These are phyloP conservation scores for Sigmodon hispidus DNA, from an alignment of 2,113 vertebrate species.

Conservation along the genomic window DNA sequence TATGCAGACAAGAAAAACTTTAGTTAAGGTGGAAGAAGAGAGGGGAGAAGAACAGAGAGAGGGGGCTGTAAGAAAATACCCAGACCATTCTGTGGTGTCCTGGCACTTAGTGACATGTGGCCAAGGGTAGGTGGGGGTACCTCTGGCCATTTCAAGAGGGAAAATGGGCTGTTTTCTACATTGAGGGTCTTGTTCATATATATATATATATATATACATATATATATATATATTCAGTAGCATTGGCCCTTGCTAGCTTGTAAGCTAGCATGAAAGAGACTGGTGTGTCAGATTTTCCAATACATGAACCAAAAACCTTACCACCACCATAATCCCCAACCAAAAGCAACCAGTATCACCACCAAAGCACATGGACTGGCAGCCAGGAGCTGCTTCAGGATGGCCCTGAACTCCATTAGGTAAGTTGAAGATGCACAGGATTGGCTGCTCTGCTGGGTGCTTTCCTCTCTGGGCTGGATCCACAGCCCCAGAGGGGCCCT, in stretches of 20 bases:
- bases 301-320: not conserved
- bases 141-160: not conserved
- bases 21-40: not conserved
- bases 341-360: not conserved
- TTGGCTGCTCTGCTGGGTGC: slow-evolving; percentile 91
- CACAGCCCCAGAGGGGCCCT: slow-evolving; percentile 89
- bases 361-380: not conserved
- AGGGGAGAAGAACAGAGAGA: not conserved
- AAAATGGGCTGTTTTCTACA: not conserved
- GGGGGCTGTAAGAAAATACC: not conserved
- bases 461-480: slow-evolving; percentile 86
- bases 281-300: slow-evolving; percentile 13
- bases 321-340: not conserved
- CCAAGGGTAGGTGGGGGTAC: not conserved
- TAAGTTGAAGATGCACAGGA: slow-evolving; percentile 82
- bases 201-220: too few species aligned
- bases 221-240: too few species aligned
- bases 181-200: not conserved
- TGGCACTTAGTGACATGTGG: not conserved
- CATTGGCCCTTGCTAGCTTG: not conserved
- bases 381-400: not conserved
- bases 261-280: not conserved
- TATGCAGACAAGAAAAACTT: not conserved
- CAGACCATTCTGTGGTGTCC: slow-evolving; percentile 72
- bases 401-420: slow-evolving; percentile 72